A percentile compares a stretch with the other conserved stretches of the same genome.
These are phyloP conservation scores for Morinoia aosen DNA, from an alignment of 2,888 invertebrate species.

Conservation along the genomic window DNA sequence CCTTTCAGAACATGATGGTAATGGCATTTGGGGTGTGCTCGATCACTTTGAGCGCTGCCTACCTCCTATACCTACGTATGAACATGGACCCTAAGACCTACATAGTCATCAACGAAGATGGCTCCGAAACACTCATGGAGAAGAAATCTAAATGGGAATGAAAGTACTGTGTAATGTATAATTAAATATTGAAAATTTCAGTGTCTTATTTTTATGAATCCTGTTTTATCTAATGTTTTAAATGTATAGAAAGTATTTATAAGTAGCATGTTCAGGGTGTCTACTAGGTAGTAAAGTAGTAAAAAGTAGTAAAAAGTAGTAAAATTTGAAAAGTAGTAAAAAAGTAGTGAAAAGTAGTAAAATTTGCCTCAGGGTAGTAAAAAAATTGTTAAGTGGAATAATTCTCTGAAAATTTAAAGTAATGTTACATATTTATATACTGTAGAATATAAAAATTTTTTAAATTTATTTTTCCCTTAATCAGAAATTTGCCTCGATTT, in stretches of 20 bases:
- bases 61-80: conserved; percentile 87
- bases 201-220: background rate
- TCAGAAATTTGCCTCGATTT: no score
- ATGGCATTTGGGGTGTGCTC: conserved; percentile 87
- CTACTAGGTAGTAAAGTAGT: no score
- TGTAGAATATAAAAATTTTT: no score
- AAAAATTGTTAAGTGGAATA: no score
- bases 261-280: no score
- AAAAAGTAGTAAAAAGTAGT: no score
- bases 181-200: background rate
- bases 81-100: conserved; percentile 86
- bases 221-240: background rate
- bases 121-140: conserved; percentile 71
- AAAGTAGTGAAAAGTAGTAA: no score
- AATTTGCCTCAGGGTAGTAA: no score
- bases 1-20: conserved; percentile 80
- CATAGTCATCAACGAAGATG: conserved; percentile 83
- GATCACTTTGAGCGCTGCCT: conserved; percentile 82
- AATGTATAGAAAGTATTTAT: background rate
- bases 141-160: conserved; percentile 72
- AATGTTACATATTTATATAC: no score
- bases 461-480: no score
- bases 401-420: no score
- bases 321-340: no score
- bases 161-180: background rate